Evolutionary conservation across 2,797 vertebrate genomes (phyloP).

Genomic region (Galaxias olidus): DNA sequence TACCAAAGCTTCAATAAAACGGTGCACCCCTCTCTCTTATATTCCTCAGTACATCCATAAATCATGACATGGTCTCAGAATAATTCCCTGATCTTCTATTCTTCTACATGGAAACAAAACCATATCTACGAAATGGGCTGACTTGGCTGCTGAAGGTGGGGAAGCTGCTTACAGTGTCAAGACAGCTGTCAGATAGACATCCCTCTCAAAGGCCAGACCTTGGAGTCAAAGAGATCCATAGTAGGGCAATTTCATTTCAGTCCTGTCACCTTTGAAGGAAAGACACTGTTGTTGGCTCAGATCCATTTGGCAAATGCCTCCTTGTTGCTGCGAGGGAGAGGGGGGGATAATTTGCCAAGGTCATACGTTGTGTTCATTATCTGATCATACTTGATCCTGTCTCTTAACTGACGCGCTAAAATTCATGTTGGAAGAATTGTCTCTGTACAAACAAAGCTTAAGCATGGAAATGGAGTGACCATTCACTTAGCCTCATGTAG

Average conservation of each 20-base stretch:
- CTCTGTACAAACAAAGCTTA: not conserved
- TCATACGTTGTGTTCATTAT: too few species aligned
- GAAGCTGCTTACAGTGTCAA: conserved; percentile 20
- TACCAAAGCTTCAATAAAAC: conserved; percentile 20
- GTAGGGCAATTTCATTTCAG: conserved; percentile 53
- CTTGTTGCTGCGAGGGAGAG: conserved; percentile 45
- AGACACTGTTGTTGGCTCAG: conserved; percentile 48
- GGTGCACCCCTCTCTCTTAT: conserved; percentile 17
- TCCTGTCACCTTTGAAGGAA: conserved; percentile 48
- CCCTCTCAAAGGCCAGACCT: conserved; percentile 28
- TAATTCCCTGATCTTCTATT: too few species aligned
- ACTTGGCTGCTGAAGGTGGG: conserved; percentile 25
- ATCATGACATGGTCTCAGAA: too few species aligned
- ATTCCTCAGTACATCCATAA: conserved; percentile 26
- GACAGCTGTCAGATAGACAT: conserved; percentile 46
- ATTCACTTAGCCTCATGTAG: conserved; percentile 11
- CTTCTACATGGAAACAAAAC: conserved; percentile 4
- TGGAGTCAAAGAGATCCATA: conserved; percentile 29
- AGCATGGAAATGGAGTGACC: conserved; percentile 3
- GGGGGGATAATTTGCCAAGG: conserved; percentile 40
- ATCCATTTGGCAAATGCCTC: conserved; percentile 52
- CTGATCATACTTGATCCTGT: too few species aligned
- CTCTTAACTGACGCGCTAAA: too few species aligned
- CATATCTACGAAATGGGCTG: not conserved
- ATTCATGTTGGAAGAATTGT: too few species aligned